Evolutionary conservation across 2,888 invertebrate species (phyloP).

Genomic region (Zaprionus lineosus): DNA sequence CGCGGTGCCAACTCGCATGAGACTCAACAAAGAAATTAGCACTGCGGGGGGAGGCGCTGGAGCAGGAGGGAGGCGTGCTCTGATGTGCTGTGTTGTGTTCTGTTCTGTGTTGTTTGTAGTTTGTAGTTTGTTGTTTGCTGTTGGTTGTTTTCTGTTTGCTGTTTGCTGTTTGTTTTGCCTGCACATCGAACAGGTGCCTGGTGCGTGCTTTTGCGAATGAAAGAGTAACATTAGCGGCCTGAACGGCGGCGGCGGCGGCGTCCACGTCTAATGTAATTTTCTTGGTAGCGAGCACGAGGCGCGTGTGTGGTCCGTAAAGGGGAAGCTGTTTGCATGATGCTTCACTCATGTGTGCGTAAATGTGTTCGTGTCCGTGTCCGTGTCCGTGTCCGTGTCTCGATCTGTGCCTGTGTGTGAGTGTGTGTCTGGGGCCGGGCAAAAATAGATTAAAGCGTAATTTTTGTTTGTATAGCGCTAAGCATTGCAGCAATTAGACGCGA

Average conservation of each 20-base stretch:
- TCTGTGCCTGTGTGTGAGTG: slow-evolving; percentile 22
- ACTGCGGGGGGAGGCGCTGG: slow-evolving; percentile 44
- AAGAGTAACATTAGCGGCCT: slow-evolving; percentile 20
- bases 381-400: slow-evolving; percentile 28
- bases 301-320: slow-evolving; percentile 52
- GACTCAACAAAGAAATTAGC: slow-evolving; percentile 78
- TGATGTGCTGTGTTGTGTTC: too few relatives aligned
- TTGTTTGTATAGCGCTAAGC: slow-evolving; percentile 77
- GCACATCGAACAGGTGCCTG: slow-evolving; percentile 12
- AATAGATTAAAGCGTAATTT: slow-evolving; percentile 79
- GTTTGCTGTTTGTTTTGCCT: slow-evolving; percentile 3
- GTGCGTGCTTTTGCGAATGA: slow-evolving; percentile 20
- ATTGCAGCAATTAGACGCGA: slow-evolving; percentile 64
- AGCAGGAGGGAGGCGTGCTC: too few relatives aligned
- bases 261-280: slow-evolving; percentile 73
- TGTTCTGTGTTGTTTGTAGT: too few relatives aligned
- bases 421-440: slow-evolving; percentile 47
- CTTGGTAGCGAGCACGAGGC: slow-evolving; percentile 60
- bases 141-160: neutral
- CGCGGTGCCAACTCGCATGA: slow-evolving; percentile 71
- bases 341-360: slow-evolving; percentile 10
- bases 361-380: slow-evolving; percentile 31
- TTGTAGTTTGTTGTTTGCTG: too few relatives aligned
- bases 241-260: slow-evolving; percentile 3
- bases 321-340: slow-evolving; percentile 26